Evolutionary conservation across 2,888 invertebrate species (phyloP), one percentile per base, ranked within the genome.

Genomic region (Drosophila barbarae): DNA sequence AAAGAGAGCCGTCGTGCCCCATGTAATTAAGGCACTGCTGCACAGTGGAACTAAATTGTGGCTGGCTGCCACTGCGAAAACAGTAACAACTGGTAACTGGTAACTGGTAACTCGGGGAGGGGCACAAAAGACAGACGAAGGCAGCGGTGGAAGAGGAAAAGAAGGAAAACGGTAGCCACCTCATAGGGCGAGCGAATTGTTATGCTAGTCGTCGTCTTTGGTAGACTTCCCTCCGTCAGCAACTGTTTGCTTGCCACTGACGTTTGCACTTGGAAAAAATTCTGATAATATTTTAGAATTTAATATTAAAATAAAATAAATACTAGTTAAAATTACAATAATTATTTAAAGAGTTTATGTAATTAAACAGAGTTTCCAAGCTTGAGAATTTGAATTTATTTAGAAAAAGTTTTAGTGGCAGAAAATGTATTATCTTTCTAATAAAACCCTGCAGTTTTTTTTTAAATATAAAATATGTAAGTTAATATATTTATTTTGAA

Each of bases 161-260:
- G 53, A 52, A 32, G 61, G 60, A 71, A 67, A 81, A 82, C 81
- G 74, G 81, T 82, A 82, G 81, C 81, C 53, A 77, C 72, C 81
- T 76, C 81, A 85, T 83, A 85, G 85, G 81, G 81, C 69, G 81
- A 83, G 81, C 84, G 85, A 83, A 85, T 82, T 85, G 81, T 85
- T 85, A 85, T 77, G 85, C 83, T 80, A 79, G 84, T 80, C 83
- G 26, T 26, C 26, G 26, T 41, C 35, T 35, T 28, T 51, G 15
- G 72, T 77, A 69, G 73, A 68, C 81, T 30, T 80, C 69, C 74
- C 71, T 50, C 64, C 61, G 35, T 63, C 61, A 63, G 64, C 61
- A 64, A 63, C 64, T 44, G 64, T 41, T 47, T 52, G 63, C 23
- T 52, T 50, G 15, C 44, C 23, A 42, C 9, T 58, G 28, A 34